Evolutionary conservation across 2,797 vertebrate genomes (phyloP).

Genomic region (Ceyx erithaca): DNA sequence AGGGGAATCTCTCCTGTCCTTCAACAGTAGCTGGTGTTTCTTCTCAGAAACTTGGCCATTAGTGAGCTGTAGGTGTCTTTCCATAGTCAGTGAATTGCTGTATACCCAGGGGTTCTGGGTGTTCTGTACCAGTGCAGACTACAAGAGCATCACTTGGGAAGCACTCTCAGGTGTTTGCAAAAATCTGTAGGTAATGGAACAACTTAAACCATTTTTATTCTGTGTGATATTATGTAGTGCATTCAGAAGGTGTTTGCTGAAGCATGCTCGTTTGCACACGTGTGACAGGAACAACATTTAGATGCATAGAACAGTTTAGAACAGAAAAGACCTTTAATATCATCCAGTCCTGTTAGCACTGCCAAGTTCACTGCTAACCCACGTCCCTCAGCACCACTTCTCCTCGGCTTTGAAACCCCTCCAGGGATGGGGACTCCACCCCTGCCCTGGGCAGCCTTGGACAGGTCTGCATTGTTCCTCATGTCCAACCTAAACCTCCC

Average conservation of each 20-base stretch:
- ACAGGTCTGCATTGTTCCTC: neutral
- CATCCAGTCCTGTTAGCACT: neutral
- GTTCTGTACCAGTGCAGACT: neutral
- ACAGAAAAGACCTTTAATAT: neutral
- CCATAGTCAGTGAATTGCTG: neutral
- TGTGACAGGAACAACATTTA: neutral
- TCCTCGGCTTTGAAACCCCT: neutral
- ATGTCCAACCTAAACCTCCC: neutral
- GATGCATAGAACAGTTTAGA: neutral
- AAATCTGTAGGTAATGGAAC: neutral
- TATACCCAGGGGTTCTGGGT: neutral
- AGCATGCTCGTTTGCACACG: neutral
- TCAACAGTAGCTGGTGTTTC: neutral
- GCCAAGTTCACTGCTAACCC: neutral
- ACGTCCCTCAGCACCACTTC: neutral
- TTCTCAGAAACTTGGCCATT: neutral
- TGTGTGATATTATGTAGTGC: neutral
- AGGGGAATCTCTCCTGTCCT: neutral
- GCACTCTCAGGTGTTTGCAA: neutral
- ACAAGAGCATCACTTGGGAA: neutral
- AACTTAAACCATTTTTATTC: neutral
- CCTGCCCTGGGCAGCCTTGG: neutral
- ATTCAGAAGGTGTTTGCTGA: neutral
- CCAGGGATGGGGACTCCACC: neutral
- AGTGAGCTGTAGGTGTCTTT: neutral